Base-by-base conservation (phyloP, 1,140 invertebrate genomes). In the Laupala kohalensis region DNA sequence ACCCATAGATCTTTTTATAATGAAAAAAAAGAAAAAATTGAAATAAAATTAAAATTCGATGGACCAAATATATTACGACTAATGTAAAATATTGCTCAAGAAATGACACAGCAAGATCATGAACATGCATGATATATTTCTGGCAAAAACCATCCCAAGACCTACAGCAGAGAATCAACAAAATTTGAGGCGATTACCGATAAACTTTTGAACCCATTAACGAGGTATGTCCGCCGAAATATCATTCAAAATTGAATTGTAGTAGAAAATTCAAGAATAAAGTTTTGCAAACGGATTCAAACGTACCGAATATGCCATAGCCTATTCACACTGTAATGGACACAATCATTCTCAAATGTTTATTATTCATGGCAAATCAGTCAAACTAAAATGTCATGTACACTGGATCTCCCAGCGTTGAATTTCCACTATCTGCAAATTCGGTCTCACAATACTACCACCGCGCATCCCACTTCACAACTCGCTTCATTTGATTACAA, bases 261-360 rank as follows among this genome's bases (percentile, higher is more conserved):
- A 19, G 6, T 26, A 15, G 5, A n/a, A 19, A 70, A 6, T 9
- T 15, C 19, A 28, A 53, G 6, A 25, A 13, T 13, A 5, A 70
- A n/a, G 53, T 5, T 27, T 15, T 70, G 53, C 6, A 70, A n/a
- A 19, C 12, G 23, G 19, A 37, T 12, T 30, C 30, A 65, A 65
- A 73, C 72, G 23, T 25, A 73, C 72, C 72, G 72, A 73, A 73
- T 73, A 73, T 70, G 72, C 72, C 72, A 73, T 73, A 70, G 72
- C 72, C 72, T 64, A 69, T 72, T 72, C 53, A 72, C 53, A 72
- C 70, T 24, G 63, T 28, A 30, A 30, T 19, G 23, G 63, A 64
- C 70, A 66, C 15, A 65, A 66, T 5, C 70, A 71, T 64, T 71
- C 25, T 71, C 26, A 26, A 71, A 27, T 28, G 53, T 66, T 62